Conservation (phyloP, 2,888 invertebrate species). For the Phanerotoma sp. region DNA sequence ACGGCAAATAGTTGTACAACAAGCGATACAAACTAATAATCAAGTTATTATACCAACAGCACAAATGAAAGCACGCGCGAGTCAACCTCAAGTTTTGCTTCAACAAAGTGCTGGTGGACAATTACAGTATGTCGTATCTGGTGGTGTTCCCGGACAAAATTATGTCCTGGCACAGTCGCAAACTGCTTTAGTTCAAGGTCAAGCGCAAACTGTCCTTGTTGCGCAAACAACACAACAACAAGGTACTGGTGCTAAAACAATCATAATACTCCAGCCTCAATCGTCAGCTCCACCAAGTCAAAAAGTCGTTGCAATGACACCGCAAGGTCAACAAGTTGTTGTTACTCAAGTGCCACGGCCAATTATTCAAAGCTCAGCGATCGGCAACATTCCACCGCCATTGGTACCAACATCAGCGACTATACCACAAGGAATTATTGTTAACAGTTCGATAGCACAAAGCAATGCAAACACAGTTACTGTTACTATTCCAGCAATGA, state of each 20-base stretch:
- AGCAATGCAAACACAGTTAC: conserved; percentile 47
- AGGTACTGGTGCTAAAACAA: conserved; percentile 68
- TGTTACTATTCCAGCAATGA: conserved; percentile 51
- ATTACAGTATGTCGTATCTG: conserved; percentile 61
- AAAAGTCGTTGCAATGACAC: conserved; percentile 66
- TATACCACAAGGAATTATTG: conserved; percentile 50
- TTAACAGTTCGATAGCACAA: conserved; percentile 50
- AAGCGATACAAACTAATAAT: conserved; percentile 48
- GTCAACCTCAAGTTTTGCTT: conserved; percentile 50
- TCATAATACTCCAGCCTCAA: conserved; percentile 69
- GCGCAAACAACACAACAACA: conserved; percentile 70
- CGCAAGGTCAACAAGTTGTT: conserved; percentile 68
- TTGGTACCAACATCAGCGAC: conserved; percentile 55
- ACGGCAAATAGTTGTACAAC: conserved; percentile 61
- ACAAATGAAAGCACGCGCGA: conserved; percentile 45
- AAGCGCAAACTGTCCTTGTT: conserved; percentile 66
- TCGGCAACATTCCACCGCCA: conserved; percentile 58
- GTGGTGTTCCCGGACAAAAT: conserved; percentile 62
- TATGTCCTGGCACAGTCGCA: conserved; percentile 70
- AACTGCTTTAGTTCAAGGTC: conserved; percentile 64
- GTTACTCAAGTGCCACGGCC: conserved; percentile 65
- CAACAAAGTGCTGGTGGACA: conserved; percentile 58
- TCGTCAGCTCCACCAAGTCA: conserved; percentile 55
- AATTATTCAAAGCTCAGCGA: conserved; percentile 58
- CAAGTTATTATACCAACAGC: conserved; percentile 49